Evolutionary conservation across 2,113 vertebrate species (phyloP), one percentile per base, ranked within the genome.

Genomic region (Hippolais icterina): DNA sequence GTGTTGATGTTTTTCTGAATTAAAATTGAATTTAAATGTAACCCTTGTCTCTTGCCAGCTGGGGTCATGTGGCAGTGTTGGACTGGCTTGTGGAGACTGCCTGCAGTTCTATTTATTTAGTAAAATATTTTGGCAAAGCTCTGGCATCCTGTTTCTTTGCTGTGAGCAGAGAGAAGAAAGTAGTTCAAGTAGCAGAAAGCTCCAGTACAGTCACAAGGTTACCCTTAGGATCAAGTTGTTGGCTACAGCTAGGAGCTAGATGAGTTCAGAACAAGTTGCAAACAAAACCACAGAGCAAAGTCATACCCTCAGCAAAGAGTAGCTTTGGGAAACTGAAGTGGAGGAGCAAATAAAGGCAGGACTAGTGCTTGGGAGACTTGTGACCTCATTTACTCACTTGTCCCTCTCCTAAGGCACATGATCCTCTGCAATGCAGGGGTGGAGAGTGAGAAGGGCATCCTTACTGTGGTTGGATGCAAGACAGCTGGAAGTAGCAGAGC

Each of bases 1-100:
- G 93, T 82, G 87, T 89, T 91, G 93, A 94, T 91, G 84, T 87
- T 96, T 94, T 87, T 64, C 87, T 91, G 86, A 94, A 95, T 94
- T 95, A 82, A 91, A 95, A 84, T 44, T 63, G 56, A 78, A 89
- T 92, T 92, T 94, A 95, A 87, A 81, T 71, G 74, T 83, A 93
- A 82, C 70, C 61, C 63, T 52, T 65, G n/a, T 75, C 46, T 92
- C 37, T 79, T 94, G 83, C 93, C 89, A 94, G 76, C 7, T 86
- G 77, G 56, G 80, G 76, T 93, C 80, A 84, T 84, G 77, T 53
- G 70, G 75, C 49, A 91, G 87, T 91, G 56, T 44, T 64, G 35
- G 47, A 54, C 50, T 82, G 77, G 33, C 56, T 95, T 85, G 90
- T 70, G 80, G 90, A 93, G 89, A 68, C 89, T 91, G 95, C 91